phyloP scores from a whole-genome alignment of 2,888 invertebrate species.

The Pristionchus japonicus region DNA sequence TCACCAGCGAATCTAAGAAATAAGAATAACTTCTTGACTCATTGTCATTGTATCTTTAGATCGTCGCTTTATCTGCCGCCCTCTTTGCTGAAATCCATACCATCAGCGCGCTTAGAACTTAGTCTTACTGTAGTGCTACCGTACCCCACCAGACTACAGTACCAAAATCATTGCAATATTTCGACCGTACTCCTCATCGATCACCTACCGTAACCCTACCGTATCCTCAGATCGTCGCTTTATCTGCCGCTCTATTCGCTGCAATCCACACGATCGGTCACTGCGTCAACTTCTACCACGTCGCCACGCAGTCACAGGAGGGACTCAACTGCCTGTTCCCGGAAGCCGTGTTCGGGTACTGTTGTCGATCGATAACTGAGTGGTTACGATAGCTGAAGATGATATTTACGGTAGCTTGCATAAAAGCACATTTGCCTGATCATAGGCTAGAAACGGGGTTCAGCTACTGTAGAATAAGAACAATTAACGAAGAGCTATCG shows the following conservation, averaged over 20 bases:
- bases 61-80: constrained; percentile 92
- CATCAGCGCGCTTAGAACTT: no score
- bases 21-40: no score
- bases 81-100: constrained; percentile 93
- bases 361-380: neutral
- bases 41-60: no score
- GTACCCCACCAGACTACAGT: neutral
- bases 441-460: no score
- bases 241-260: constrained; percentile 93
- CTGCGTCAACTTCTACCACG: constrained; percentile 96
- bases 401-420: neutral
- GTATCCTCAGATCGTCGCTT: constrained; percentile 90
- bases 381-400: neutral
- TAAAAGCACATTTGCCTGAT: no score
- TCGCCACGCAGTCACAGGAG: constrained; percentile 93
- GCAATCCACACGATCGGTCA: constrained; percentile 92
- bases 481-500: no score
- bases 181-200: no score
- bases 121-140: neutral
- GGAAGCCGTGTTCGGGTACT: constrained; percentile 86
- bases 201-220: neutral
- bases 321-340: constrained; percentile 92
- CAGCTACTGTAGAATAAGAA: no score
- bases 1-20: no score
- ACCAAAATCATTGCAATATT: neutral